Conservation (phyloP, 2,797 vertebrate genomes). For the Sciurus vulgaris region DNA sequence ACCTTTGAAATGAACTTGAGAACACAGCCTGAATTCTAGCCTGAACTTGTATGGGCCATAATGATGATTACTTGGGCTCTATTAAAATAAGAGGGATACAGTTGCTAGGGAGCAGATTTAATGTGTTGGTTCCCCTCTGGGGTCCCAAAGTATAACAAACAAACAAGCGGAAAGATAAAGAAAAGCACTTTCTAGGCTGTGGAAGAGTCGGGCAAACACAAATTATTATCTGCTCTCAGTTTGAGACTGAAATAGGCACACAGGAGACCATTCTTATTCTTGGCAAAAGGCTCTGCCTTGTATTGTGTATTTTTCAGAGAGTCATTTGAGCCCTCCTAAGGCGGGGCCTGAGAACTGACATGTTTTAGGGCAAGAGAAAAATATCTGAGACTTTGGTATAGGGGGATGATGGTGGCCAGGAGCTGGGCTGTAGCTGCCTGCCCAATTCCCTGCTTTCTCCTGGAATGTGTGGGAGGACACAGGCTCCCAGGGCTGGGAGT, state of each 20-base stretch:
- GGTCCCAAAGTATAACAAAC: conserved; percentile 13
- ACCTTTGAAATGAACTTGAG: not conserved
- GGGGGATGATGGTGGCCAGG: not conserved
- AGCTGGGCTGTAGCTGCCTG: not conserved
- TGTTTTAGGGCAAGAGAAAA: not conserved
- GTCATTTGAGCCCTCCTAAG: not conserved
- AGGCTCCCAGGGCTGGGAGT: not conserved
- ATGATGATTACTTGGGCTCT: not conserved
- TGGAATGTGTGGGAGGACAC: not conserved
- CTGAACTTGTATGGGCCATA: not conserved
- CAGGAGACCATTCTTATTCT: conserved; percentile 50
- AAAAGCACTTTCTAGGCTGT: conserved; percentile 33
- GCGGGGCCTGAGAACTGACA: not conserved
- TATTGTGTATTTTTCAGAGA: conserved; percentile 39
- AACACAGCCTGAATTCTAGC: not conserved
- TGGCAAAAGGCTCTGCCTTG: conserved; percentile 36
- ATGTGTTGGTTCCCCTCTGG: not conserved
- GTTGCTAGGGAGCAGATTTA: not conserved
- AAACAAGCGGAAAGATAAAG: conserved; percentile 39
- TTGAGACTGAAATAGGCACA: conserved; percentile 55
- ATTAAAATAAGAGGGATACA: not conserved
- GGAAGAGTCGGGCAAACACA: conserved; percentile 56
- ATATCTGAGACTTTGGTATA: not conserved
- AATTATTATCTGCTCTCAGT: conserved; percentile 50
- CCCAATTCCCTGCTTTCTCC: not conserved